A percentile compares a stretch with the other conserved stretches of the same genome.
Conservation (phyloP, 1,140 invertebrate genomes). For the Lordiphosa collinella region DNA sequence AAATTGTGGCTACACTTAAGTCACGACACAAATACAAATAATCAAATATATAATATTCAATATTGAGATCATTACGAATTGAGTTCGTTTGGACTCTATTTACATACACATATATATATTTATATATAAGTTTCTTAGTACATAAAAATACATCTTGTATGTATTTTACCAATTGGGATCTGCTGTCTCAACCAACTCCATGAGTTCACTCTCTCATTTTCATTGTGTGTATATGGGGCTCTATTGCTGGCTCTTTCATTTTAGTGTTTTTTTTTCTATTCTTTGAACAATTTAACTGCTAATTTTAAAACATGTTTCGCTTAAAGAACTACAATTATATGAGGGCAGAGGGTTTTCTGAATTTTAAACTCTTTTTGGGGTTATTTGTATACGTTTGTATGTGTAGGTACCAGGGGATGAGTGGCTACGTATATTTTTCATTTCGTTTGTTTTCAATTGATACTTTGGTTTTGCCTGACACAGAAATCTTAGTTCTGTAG, state of each 20-base stretch:
- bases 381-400: no score
- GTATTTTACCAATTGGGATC: neutral
- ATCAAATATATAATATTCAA: slow-evolving; percentile 44
- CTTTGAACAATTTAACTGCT: slow-evolving; percentile 31
- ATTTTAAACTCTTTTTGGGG: no score
- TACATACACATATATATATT: slow-evolving; percentile 9
- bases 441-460: no score
- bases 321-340: slow-evolving; percentile 26
- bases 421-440: no score
- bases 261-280: slow-evolving; percentile 13
- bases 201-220: slow-evolving; percentile 3
- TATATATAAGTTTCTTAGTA: neutral
- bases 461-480: no score
- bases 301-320: slow-evolving; percentile 38
- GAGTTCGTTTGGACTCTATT: slow-evolving; percentile 17
- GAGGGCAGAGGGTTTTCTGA: no score
- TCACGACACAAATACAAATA: neutral
- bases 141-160: neutral
- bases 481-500: no score
- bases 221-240: neutral
- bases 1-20: neutral
- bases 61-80: slow-evolving; percentile 27
- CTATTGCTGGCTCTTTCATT: slow-evolving; percentile 9
- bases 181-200: neutral
- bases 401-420: no score